phyloP scores from a whole-genome alignment of 2,113 vertebrate species.

The Casuarius casuarius region DNA sequence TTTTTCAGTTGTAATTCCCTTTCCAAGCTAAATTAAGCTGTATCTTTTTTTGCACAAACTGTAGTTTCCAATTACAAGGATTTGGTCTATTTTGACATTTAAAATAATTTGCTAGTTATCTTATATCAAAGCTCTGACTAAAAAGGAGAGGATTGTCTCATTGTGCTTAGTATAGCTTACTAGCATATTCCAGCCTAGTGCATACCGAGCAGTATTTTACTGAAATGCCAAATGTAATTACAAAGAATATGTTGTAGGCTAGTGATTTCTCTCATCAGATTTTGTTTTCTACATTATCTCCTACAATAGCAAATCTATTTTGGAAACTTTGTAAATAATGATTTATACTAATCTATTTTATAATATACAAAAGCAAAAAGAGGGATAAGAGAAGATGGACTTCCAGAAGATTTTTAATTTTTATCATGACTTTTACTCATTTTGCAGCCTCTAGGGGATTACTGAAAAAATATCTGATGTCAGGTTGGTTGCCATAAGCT shows the following conservation, averaged over 20 bases:
- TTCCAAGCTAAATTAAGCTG: neutral
- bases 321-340: neutral
- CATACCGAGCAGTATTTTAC: neutral
- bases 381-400: neutral
- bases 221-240: neutral
- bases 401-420: neutral
- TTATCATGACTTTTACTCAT: neutral
- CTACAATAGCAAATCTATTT: neutral
- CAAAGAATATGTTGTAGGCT: neutral
- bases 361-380: neutral
- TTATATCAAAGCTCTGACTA: neutral
- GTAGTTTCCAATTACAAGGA: neutral
- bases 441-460: neutral
- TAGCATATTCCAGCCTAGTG: neutral
- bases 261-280: neutral
- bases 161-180: neutral
- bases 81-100: neutral
- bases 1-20: neutral
- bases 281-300: neutral
- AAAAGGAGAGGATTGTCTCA: neutral
- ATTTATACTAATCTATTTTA: neutral
- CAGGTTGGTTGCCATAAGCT: neutral
- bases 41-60: neutral
- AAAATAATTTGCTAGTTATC: neutral
- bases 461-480: neutral